Evolutionary conservation across 2,888 invertebrate genomes (phyloP), one percentile per base, ranked within the genome.

Genomic region (Macrophya alboannulata): DNA sequence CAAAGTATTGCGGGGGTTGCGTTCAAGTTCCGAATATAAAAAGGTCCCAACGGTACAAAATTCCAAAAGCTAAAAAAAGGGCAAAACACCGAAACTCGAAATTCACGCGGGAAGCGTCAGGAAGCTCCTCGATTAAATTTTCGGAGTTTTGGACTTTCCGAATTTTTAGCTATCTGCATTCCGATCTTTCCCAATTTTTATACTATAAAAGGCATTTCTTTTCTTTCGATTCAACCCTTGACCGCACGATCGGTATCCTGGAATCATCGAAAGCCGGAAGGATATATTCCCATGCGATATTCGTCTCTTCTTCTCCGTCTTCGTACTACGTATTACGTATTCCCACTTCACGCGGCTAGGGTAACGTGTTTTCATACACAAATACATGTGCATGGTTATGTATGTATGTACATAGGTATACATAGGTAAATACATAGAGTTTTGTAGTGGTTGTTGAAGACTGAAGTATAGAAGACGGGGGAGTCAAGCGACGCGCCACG

Each of bases 391-490:
- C n/a, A 72, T n/a, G n/a, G n/a, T n/a, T n/a, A n/a, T 84, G 31
- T 72, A 74, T 37, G 17, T 25, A 43, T 62, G 43, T 25, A 43
- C 9, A 3, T 48, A 43, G 4, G 59, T 2, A 40, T 71, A 40
- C 40, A 40, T 71, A 40, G 62, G 21, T 62, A 62, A 21, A 37
- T 43, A 10, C 15, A 21, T 62, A 76, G 84, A 84, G 59, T 43
- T 25, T 55, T 77, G 59, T 37, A 48, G 92, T 92, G 59, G 76
- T 74, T n/a, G n/a, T n/a, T n/a, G n/a, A n/a, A n/a, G n/a, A n/a
- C n/a, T n/a, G 84, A 83, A 51, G 82, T 25, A 91, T 86, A 88
- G 92, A 51, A 76, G 76, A 45, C 25, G 21, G 62, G 62, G 10
- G 71, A 40, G 76, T 31, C 31, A 82, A n/a, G 86, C 81, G 65